Evolutionary conservation across 2,113 vertebrate genomes (phyloP).

Genomic region (Archilochus colubris): DNA sequence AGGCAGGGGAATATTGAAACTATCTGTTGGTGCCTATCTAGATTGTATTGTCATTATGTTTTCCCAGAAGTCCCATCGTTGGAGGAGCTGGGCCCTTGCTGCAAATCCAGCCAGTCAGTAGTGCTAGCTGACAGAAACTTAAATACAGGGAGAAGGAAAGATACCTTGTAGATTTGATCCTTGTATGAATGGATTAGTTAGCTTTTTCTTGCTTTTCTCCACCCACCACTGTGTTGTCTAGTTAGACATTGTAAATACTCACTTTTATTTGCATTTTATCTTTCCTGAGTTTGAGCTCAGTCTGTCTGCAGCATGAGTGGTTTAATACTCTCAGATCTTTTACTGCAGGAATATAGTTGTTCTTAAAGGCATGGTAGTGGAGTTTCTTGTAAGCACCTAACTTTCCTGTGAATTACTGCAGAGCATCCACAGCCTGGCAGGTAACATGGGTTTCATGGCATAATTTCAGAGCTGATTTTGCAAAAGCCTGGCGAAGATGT

Average conservation of each 20-base stretch:
- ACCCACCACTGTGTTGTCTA: neutral
- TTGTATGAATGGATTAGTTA: neutral
- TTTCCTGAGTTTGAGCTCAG: neutral
- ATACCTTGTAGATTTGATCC: neutral
- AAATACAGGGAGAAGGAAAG: neutral
- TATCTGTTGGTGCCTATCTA: constrained; percentile 18
- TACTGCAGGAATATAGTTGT: neutral
- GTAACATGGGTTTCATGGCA: neutral
- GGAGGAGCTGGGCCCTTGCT: neutral
- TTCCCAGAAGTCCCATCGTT: constrained; percentile 4
- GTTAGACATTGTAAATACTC: neutral
- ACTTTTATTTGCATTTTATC: constrained; percentile 9
- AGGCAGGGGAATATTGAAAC: constrained; percentile 24
- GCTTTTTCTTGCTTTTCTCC: constrained; percentile 7
- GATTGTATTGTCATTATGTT: neutral
- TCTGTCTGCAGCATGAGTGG: neutral
- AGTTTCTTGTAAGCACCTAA: neutral
- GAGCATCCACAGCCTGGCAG: neutral
- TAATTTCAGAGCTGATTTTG: neutral
- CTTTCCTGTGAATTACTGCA: neutral
- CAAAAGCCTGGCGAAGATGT: neutral
- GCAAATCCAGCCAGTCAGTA: neutral
- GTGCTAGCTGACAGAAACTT: neutral
- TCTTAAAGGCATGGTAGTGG: neutral
- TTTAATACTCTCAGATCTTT: neutral